phyloP scores from a whole-genome alignment of 2,888 invertebrate genomes.

The Drosophila buzzatii region DNA sequence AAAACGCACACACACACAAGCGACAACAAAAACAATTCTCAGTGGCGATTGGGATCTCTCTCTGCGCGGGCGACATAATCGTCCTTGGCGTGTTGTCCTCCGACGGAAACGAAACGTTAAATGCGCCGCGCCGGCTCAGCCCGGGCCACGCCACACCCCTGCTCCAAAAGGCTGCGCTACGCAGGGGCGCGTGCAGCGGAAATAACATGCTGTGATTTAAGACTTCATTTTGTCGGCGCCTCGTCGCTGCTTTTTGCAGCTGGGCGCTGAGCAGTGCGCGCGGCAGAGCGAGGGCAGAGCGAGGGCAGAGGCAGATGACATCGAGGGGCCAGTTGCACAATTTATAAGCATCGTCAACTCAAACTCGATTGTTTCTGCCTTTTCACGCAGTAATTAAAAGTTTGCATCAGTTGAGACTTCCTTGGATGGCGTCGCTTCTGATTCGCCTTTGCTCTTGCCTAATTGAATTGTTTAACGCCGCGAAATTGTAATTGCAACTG shows the following conservation, averaged over 20 bases:
- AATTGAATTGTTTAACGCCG: conserved; percentile 78
- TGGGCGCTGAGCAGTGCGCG: too few relatives aligned
- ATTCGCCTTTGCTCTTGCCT: conserved; percentile 57
- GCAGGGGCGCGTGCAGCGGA: conserved; percentile 71
- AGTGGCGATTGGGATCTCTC: conserved; percentile 63
- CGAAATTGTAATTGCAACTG: conserved; percentile 69
- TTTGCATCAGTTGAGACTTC: conserved; percentile 34
- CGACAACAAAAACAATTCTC: conserved; percentile 62
- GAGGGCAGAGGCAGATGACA: not conserved
- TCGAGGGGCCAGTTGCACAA: conserved; percentile 27
- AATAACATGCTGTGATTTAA: conserved; percentile 83
- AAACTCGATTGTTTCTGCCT: conserved; percentile 28
- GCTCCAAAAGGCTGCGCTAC: not conserved
- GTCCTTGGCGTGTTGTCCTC: conserved; percentile 43
- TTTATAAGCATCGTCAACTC: conserved; percentile 41
- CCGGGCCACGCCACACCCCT: conserved; percentile 12
- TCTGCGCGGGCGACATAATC: conserved; percentile 49
- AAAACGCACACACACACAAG: conserved; percentile 7
- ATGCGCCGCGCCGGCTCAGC: conserved; percentile 60
- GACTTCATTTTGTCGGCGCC: conserved; percentile 76
- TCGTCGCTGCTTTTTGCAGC: conserved; percentile 29
- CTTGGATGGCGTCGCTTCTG: conserved; percentile 45
- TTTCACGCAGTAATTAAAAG: conserved; percentile 59
- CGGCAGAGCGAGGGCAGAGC: too few relatives aligned
- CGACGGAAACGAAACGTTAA: conserved; percentile 77